A percentile compares a stretch with the other conserved stretches of the same genome.
These are phyloP conservation scores for Pangasius larnaudii DNA, from an alignment of 2,797 vertebrate genomes.

Conservation along the genomic window DNA sequence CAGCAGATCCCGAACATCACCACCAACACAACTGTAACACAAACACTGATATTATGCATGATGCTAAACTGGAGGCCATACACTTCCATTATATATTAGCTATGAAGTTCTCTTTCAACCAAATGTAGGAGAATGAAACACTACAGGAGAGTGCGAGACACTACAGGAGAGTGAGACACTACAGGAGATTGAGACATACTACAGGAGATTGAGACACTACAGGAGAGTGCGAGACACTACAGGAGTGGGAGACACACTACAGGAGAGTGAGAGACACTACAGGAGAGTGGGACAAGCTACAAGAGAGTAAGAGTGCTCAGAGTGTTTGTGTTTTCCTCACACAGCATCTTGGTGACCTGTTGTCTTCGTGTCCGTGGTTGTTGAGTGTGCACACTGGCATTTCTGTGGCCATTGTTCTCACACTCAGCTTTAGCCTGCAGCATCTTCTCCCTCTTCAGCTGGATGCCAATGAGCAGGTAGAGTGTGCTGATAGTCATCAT, in stretches of 20 bases:
- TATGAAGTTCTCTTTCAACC: not conserved
- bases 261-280: not conserved
- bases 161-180: not conserved
- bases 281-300: not conserved
- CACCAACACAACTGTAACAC: conserved; percentile 84
- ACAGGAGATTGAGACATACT: not conserved
- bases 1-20: conserved; percentile 93
- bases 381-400: not conserved
- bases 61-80: not conserved
- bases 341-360: conserved; percentile 96
- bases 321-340: conserved; percentile 79
- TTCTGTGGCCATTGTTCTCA: not conserved
- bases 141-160: not conserved
- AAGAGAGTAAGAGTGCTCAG: not conserved
- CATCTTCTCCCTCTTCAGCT: conserved; percentile 83
- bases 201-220: not conserved
- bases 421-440: conserved; percentile 60
- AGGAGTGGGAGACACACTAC: too few relatives aligned
- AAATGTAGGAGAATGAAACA: not conserved
- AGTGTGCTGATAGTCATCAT: conserved; percentile 89
- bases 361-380: conserved; percentile 80
- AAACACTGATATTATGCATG: not conserved
- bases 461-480: conserved; percentile 89
- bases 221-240: not conserved
- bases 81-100: not conserved